Conservation (phyloP, 2,888 invertebrate genomes). For the Pseudanteris insignis region DNA sequence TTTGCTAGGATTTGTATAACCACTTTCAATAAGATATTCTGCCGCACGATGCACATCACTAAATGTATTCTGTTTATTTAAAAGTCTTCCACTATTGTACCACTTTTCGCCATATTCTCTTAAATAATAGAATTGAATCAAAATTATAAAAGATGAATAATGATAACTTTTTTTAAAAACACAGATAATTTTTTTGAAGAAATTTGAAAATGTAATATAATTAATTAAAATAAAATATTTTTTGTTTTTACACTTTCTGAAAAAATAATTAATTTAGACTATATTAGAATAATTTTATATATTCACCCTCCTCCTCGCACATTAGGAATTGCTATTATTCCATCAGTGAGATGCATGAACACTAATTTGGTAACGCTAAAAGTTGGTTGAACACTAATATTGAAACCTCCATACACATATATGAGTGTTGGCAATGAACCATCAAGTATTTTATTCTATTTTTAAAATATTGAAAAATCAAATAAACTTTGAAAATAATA, state of each 20-base stretch:
- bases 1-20: constrained; percentile 80
- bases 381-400: constrained; percentile 87
- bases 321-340: constrained; percentile 91
- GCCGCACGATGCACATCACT: constrained; percentile 96
- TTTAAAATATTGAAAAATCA: no score
- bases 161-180: no score
- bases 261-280: no score
- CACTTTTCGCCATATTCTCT: constrained; percentile 97
- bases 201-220: neutral
- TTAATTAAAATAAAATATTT: neutral
- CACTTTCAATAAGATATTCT: constrained; percentile 81
- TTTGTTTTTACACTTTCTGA: no score
- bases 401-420: constrained; percentile 98
- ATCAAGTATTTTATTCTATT: constrained; percentile 73
- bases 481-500: no score
- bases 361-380: constrained; percentile 89
- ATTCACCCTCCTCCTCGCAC: constrained; percentile 92
- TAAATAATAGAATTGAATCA: no score
- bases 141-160: no score
- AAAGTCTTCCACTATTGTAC: constrained; percentile 91
- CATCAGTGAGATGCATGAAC: constrained; percentile 89
- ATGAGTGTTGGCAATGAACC: constrained; percentile 84
- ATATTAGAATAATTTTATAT: no score
- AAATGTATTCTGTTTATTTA: constrained; percentile 96
- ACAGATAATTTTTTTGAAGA: no score